These are phyloP conservation scores for Hyphantria cunea DNA, from an alignment of 1,140 invertebrate species.

Conservation along the genomic window DNA sequence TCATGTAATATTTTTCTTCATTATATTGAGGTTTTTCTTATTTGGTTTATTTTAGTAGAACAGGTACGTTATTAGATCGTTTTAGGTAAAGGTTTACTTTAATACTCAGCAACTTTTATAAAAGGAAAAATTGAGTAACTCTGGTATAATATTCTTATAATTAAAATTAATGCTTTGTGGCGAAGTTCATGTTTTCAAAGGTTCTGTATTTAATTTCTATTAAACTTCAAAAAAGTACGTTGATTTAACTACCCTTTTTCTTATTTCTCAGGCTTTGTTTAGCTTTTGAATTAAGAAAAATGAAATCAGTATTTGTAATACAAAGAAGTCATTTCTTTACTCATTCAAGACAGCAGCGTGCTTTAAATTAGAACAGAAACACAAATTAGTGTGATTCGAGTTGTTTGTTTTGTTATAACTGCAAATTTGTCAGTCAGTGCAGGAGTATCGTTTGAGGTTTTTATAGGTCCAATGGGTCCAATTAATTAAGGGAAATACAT, in stretches of 20 bases:
- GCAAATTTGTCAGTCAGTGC: too few relatives aligned
- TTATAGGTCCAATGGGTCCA: too few relatives aligned
- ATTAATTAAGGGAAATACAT: too few relatives aligned
- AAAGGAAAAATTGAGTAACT: conserved; percentile 12
- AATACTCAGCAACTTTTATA: conserved; percentile 17
- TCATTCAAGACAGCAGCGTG: too few relatives aligned
- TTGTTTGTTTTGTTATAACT: too few relatives aligned
- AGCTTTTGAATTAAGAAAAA: too few relatives aligned
- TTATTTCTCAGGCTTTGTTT: neutral
- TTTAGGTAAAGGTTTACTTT: conserved; percentile 11
- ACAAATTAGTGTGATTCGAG: too few relatives aligned
- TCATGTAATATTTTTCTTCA: conserved; percentile 7
- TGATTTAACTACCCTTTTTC: neutral
- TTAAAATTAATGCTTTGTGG: conserved; percentile 6
- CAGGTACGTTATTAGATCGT: conserved; percentile 17
- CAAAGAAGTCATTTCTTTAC: too few relatives aligned
- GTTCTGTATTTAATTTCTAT: neutral
- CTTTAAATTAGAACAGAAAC: too few relatives aligned
- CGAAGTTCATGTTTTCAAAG: conserved; percentile 5
- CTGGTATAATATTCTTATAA: conserved; percentile 3
- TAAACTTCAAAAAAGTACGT: neutral
- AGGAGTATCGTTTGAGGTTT: too few relatives aligned
- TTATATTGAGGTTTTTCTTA: conserved; percentile 9
- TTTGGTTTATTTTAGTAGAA: conserved; percentile 11
- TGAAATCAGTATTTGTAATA: too few relatives aligned